Evolutionary conservation across 2,797 vertebrate species (phyloP).

Genomic region (Enteromius mattozi): DNA sequence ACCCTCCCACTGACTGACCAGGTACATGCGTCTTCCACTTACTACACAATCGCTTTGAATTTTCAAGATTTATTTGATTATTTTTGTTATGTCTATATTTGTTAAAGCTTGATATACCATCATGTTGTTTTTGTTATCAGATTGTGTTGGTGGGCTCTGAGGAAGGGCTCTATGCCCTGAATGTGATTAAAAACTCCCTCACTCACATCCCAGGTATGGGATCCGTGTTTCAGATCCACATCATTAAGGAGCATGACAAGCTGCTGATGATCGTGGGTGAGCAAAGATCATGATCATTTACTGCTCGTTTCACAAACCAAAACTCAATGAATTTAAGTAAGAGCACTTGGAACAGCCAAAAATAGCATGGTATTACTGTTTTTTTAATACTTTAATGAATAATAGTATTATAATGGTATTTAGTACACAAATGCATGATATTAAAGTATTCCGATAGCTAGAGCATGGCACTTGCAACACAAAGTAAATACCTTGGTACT

Average conservation of each 20-base stretch:
- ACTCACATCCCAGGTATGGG: slow-evolving; percentile 95
- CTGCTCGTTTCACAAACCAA: not conserved
- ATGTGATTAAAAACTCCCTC: slow-evolving; percentile 97
- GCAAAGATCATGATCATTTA: slow-evolving; percentile 29
- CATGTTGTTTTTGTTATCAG: slow-evolving; percentile 68
- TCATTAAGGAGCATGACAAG: slow-evolving; percentile 97
- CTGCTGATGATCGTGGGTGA: slow-evolving; percentile 98
- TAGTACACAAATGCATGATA: too few species aligned
- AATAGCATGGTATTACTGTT: not conserved
- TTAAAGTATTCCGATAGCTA: not conserved
- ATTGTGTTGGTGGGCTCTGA: slow-evolving; percentile 97
- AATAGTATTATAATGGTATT: too few species aligned
- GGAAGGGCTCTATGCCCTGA: slow-evolving; percentile 96
- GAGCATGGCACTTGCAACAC: not conserved
- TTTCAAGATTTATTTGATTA: not conserved
- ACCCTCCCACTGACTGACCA: slow-evolving; percentile 97
- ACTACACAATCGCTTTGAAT: not conserved
- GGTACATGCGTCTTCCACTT: slow-evolving; percentile 72
- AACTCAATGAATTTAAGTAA: not conserved
- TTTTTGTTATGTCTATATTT: not conserved
- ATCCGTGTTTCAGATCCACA: slow-evolving; percentile 96
- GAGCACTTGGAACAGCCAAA: not conserved
- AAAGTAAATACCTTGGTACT: not conserved
- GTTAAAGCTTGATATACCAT: not conserved
- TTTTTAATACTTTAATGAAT: not conserved